Base-by-base conservation (phyloP, 2,888 invertebrate species). In the Melanophora roralis region DNA sequence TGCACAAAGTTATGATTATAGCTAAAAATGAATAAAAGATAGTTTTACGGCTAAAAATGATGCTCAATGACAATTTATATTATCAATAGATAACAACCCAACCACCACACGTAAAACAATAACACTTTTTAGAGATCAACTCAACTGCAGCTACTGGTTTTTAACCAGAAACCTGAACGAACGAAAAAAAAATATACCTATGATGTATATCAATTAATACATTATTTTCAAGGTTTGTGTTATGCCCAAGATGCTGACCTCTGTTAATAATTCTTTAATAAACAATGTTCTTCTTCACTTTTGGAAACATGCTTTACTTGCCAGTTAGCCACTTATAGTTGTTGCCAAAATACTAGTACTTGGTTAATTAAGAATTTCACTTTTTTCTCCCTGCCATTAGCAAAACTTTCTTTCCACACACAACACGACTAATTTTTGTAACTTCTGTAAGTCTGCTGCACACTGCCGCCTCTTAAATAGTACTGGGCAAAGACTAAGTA, bases 211-310 rank as follows among this genome's bases (percentile, higher is more conserved):
- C 34, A 69, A 67, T 51, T 40, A 55, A 3, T 19, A 57, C 34
- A 12, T 38, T 9, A 16, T 27, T 23, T 49, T n/a, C 14, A 49
- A 5, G 21, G 32, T 5, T 27, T 27, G 6, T 27, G 3, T 27
- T 27, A 27, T n/a, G 40, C 47, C 27, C 7, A 55, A 43, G 69
- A 73, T 72, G 80, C 75, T 80, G 76, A 80, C 76, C 72, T 76
- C 72, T 68, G 67, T 76, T 80, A 76, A 64, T 68, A 64, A 57
- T 72, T 62, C 23, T 51, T 27, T 5, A 5, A 4, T 47, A 32
- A 8, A 27, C 1, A 19, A 21, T 16, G 3, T 5, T 34, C 36
- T 49, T 68, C 40, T 14, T 21, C 14, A 3, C 38, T 36, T 9
- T 32, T 40, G n/a, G 27, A 11, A 11, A 23, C 34, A 11, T 23